Evolutionary conservation across 2,113 vertebrate species (phyloP), one percentile per base, ranked within the genome.

Genomic region (Kobus ellipsiprymnus): DNA sequence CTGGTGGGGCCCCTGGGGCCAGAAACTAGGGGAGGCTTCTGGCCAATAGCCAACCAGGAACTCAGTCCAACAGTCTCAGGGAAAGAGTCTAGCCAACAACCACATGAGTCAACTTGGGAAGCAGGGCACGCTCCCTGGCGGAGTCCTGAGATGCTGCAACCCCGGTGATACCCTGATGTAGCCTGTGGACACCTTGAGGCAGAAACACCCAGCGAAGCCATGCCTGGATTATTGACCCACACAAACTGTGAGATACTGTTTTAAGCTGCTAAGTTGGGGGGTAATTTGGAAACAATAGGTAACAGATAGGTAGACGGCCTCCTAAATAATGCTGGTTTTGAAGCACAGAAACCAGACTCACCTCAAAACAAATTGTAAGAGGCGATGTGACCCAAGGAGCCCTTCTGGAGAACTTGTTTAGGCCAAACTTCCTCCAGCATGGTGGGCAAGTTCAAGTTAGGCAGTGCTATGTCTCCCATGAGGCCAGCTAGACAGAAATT

Each of bases 251-350:
- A 57, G 15, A 81, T 82, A 52, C 14, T 62, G 36, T 48, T 80
- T 93, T 15, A 71, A 59, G 19, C 36, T 16, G 29, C 33, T 11
- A 48, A 36, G 27, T 60, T 83, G 67, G 16, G 77, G 94, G 36
- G 16, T 87, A n/a, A 55, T 25, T 92, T 71, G n/a, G 77, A 1
- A 44, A 40, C 11, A 88, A 5, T 36, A 27, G 19, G 55, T 59
- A 46, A 30, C 1, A 50, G 60, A 14, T 27, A 55, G 0, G 10
- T 3, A 55, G 0, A 15, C 0, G 1, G 33, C 44, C 16, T 50
- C 48, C 50, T 87, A 44, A 85, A 59, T 80, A 78, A 71, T 25
- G 21, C 17, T 83, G 46, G 46, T 57, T 64, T n/a, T 81, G 12
- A 88, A 95, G 23, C n/a, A 54, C 15, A 67, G 71, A 62, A 74